Conservation (phyloP, 2,113 vertebrate species). For the Neopipo cinnamomea region DNA sequence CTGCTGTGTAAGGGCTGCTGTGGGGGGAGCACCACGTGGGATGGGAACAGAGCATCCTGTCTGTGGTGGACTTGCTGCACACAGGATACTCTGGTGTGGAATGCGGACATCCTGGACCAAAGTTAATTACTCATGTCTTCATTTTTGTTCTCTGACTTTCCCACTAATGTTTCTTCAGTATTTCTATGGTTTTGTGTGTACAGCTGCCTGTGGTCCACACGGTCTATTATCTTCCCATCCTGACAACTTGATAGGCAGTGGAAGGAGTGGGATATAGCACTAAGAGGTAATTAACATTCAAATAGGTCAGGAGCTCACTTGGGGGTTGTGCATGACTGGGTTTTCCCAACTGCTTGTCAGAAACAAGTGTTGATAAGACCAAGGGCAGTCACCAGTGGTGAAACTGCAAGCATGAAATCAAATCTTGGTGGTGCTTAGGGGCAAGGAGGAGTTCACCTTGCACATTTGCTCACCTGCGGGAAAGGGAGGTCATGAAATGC, state of each 20-base stretch:
- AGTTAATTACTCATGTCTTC: neutral
- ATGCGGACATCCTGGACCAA: neutral
- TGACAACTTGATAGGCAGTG: neutral
- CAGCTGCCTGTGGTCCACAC: neutral
- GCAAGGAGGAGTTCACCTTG: neutral
- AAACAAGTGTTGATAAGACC: neutral
- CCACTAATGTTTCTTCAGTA: neutral
- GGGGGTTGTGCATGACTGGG: neutral
- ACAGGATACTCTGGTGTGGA: neutral
- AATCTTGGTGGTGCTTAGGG: neutral
- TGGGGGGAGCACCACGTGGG: rapidly evolving
- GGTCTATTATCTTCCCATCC: neutral
- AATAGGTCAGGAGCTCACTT: conserved; percentile 1
- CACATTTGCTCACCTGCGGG: neutral
- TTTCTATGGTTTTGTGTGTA: neutral
- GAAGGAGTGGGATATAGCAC: neutral
- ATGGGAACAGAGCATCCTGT: neutral
- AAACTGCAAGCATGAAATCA: neutral
- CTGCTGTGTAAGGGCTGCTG: neutral
- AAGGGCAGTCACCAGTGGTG: neutral
- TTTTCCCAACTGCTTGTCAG: conserved; percentile 30
- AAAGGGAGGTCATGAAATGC: neutral
- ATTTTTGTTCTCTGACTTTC: neutral
- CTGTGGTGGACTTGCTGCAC: neutral
- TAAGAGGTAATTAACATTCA: conserved; percentile 18